Conservation (phyloP, 1,140 invertebrate genomes). For the Dolichoris vasculosae region DNA sequence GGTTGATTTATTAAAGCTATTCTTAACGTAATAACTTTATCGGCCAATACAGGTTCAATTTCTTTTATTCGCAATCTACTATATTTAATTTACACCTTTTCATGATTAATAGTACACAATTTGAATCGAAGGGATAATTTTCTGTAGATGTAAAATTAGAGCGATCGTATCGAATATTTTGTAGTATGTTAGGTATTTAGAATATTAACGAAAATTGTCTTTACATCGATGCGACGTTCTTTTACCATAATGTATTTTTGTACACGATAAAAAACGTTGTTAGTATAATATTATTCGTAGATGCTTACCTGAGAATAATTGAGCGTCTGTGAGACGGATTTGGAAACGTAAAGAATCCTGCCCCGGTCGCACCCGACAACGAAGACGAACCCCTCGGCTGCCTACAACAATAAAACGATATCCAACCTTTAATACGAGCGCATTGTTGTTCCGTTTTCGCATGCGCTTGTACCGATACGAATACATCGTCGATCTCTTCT, state of each 20-base stretch:
- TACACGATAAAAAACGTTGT: too few relatives aligned
- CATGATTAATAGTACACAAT: not conserved
- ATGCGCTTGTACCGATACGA: not conserved
- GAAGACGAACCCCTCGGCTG: conserved; percentile 93
- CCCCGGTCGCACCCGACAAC: conserved; percentile 95
- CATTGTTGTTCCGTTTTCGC: not conserved
- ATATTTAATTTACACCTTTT: not conserved
- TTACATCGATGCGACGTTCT: not conserved
- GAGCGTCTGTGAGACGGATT: conserved; percentile 89
- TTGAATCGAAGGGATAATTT: not conserved
- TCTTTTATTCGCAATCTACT: too few relatives aligned
- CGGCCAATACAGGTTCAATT: too few relatives aligned
- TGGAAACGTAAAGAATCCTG: conserved; percentile 91
- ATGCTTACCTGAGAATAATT: conserved; percentile 86
- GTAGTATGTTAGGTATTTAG: too few relatives aligned
- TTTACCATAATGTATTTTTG: not conserved
- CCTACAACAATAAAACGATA: conserved; percentile 73
- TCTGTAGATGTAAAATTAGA: too few relatives aligned
- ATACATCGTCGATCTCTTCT: conserved; percentile 1
- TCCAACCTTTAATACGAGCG: not conserved
- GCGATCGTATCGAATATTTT: too few relatives aligned
- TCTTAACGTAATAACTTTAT: too few relatives aligned
- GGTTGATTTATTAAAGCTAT: too few relatives aligned
- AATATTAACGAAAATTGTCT: too few relatives aligned
- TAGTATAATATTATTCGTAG: conserved; percentile 29